phyloP scores from a whole-genome alignment of 2,113 vertebrate species.

The Chaetodon trifascialis region DNA sequence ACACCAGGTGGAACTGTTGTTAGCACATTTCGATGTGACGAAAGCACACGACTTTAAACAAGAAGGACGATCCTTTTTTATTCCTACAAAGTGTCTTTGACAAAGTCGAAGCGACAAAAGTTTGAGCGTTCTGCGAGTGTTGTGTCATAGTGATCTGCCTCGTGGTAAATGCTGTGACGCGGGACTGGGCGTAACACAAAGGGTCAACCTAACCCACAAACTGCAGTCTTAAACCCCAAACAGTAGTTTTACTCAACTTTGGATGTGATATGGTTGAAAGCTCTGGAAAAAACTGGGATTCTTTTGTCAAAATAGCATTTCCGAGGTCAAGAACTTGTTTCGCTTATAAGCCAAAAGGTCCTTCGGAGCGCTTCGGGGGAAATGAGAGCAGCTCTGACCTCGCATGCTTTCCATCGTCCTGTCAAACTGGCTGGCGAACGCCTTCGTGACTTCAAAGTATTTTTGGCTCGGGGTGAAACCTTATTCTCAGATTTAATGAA shows the following conservation, averaged over 20 bases:
- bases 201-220: not conserved
- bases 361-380: not conserved
- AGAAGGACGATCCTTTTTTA: not conserved
- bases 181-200: not conserved
- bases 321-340: too few relatives aligned
- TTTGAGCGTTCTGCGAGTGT: too few relatives aligned
- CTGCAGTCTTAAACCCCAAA: too few relatives aligned
- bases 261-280: not conserved
- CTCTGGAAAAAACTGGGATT: too few relatives aligned
- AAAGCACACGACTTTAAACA: conserved; percentile 3
- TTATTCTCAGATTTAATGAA: conserved; percentile 18
- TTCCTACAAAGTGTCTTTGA: not conserved
- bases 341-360: too few relatives aligned
- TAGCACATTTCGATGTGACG: not conserved
- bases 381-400: not conserved
- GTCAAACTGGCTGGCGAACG: not conserved
- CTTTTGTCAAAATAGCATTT: too few relatives aligned
- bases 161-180: not conserved
- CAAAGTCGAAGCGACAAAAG: not conserved
- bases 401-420: not conserved
- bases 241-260: not conserved
- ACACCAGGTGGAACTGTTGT: not conserved
- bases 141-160: not conserved
- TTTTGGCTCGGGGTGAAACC: conserved; percentile 2
- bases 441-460: not conserved